Percentiles rank a stretch among this genome's conserved stretches.
Evolutionary conservation across 2,888 invertebrate genomes (phyloP).

Genomic region (Steromphala cineraria): DNA sequence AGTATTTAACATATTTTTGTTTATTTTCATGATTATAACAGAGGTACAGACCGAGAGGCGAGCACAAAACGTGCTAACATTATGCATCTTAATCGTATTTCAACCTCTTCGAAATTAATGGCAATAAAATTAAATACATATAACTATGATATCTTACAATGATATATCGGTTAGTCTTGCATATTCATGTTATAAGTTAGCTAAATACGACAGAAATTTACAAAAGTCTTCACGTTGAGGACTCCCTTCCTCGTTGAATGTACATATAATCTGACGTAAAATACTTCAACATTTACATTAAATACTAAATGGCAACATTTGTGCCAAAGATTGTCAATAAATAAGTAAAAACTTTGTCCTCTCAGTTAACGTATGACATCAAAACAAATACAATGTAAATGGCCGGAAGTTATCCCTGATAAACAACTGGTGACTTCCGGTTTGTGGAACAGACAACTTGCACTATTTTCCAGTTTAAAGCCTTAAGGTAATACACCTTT

Average conservation of each 20-base stretch:
- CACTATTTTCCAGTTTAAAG: constrained; percentile 3
- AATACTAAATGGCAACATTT: constrained; percentile 14
- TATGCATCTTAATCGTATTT: constrained; percentile 9
- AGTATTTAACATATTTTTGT: constrained; percentile 23
- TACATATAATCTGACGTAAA: constrained; percentile 15
- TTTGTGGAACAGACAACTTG: neutral
- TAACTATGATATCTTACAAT: constrained; percentile 23
- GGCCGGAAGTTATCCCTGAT: constrained; percentile 14
- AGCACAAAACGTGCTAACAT: neutral
- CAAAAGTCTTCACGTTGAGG: constrained; percentile 11
- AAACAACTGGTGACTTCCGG: neutral
- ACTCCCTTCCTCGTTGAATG: neutral
- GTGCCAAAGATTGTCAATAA: constrained; percentile 21
- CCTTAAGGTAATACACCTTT: too few relatives aligned
- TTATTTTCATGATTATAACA: constrained; percentile 24
- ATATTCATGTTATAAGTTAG: constrained; percentile 20
- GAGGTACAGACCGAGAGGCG: neutral
- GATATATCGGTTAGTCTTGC: constrained; percentile 20
- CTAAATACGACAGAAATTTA: constrained; percentile 23
- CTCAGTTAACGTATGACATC: constrained; percentile 7
- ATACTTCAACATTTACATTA: constrained; percentile 7
- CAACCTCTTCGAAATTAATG: constrained; percentile 9
- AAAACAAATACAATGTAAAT: neutral
- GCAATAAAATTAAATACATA: constrained; percentile 23
- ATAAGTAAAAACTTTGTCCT: constrained; percentile 19